Evolutionary conservation across 2,797 vertebrate species (phyloP), one percentile per base, ranked within the genome.

Genomic region (Acipenser transmontanus): DNA sequence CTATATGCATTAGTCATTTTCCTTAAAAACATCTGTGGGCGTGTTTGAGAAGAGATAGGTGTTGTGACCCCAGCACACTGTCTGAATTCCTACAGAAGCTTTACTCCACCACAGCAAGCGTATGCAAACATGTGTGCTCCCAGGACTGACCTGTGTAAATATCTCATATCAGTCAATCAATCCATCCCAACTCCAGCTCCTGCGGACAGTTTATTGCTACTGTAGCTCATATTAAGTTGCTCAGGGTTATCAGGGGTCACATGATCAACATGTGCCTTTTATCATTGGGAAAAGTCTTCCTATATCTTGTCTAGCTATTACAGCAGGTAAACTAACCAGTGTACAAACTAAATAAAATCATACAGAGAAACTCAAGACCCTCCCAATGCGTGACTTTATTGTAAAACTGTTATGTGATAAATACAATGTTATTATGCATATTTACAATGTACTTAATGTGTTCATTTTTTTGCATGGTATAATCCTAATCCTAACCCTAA

Each of bases 101-200:
- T 73, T 71, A 20, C 66, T 71, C 67, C 74, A 61, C 67, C 10
- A 62, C 78, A 74, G 69, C 74, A 64, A 66, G 68, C 68, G 69
- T 89, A 89, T 86, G 74, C 64, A 2, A 62, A 12, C 59, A 71
- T 71, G 75, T 73, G 47, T 70, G 77, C 64, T 34, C 49, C 51
- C 47, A 9, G 68, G 68, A 61, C 72, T 70, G 76, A 80, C 80
- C 77, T 78, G 78, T 79, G 83, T 80, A 83, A 86, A 87, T 83
- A 85, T 68, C 71, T 74, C 81, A 85, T 82, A 82, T 83, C 76
- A 57, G 74, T 77, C 76, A 77, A 78, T 85, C 70, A 75, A 73
- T 77, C 64, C 34, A 67, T 71, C 73, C 70, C 69, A 72, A 47
- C 72, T 69, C 73, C 73, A 80, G 74, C 66, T 66, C 9, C 54